A percentile compares a stretch with the other conserved stretches of the same genome.
phyloP scores from a whole-genome alignment of 2,888 invertebrate genomes.

The Agonopterix alstromeriana region DNA sequence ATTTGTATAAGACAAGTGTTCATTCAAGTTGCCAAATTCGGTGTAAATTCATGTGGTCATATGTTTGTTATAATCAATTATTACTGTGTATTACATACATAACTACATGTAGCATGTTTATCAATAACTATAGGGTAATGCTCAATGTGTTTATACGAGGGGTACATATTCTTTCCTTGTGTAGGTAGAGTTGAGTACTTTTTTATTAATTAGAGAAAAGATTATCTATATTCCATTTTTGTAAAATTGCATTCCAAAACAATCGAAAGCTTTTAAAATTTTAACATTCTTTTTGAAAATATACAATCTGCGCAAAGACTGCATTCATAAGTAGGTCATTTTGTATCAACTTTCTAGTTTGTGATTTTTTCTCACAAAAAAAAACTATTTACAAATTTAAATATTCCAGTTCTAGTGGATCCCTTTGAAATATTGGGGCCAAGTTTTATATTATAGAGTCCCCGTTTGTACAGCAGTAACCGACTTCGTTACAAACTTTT shows the following conservation, averaged over 20 bases:
- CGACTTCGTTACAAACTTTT: slow-evolving; percentile 20
- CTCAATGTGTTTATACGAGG: slow-evolving; percentile 69
- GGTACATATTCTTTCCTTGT: slow-evolving; percentile 50
- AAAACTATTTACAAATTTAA: slow-evolving; percentile 54
- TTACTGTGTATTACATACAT: slow-evolving; percentile 48
- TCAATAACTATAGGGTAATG: slow-evolving; percentile 64
- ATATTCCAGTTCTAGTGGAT: slow-evolving; percentile 59
- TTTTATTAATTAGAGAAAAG: slow-evolving; percentile 37
- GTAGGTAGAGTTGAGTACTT: slow-evolving; percentile 43
- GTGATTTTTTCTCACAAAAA: slow-evolving; percentile 46
- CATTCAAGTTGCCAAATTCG: slow-evolving; percentile 72
- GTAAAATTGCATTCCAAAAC: slow-evolving; percentile 52
- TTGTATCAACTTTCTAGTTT: slow-evolving; percentile 37
- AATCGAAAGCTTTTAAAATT: slow-evolving; percentile 30
- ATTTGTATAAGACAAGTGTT: slow-evolving; percentile 55
- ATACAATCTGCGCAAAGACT: slow-evolving; percentile 64
- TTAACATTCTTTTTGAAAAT: slow-evolving; percentile 48
- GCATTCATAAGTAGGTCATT: slow-evolving; percentile 55
- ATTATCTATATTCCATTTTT: slow-evolving; percentile 44
- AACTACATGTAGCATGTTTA: slow-evolving; percentile 62
- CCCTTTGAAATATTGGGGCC: slow-evolving; percentile 59
- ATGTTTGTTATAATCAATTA: slow-evolving; percentile 59
- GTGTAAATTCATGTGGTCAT: slow-evolving; percentile 56
- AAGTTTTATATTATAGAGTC: slow-evolving; percentile 58
- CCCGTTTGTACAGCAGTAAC: slow-evolving; percentile 23